phyloP scores from a whole-genome alignment of 2,797 vertebrate genomes.

The Lepus oiostolus region DNA sequence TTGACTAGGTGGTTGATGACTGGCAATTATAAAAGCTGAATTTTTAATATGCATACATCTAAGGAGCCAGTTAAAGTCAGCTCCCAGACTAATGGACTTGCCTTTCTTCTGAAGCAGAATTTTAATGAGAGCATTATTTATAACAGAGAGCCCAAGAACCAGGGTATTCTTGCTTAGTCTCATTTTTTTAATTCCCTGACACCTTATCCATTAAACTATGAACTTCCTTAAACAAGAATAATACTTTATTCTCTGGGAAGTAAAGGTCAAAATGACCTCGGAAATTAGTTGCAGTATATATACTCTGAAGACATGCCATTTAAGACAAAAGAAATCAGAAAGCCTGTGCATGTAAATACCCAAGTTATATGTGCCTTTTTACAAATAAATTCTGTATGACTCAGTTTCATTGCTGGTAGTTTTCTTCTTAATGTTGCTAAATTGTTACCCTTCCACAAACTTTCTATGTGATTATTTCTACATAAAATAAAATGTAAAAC shows the following conservation, averaged over 20 bases:
- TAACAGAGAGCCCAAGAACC: conserved; percentile 86
- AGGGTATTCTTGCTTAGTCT: conserved; percentile 87
- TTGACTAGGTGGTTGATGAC: conserved; percentile 91
- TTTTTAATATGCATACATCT: conserved; percentile 91
- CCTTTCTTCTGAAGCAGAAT: conserved; percentile 90
- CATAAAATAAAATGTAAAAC: neutral
- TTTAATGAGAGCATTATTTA: conserved; percentile 92
- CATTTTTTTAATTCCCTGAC: conserved; percentile 85
- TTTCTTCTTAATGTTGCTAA: neutral
- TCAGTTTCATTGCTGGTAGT: neutral
- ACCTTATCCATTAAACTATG: conserved; percentile 89
- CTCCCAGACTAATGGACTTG: conserved; percentile 91
- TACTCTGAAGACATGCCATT: conserved; percentile 74
- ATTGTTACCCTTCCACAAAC: neutral
- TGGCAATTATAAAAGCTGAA: conserved; percentile 92
- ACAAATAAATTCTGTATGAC: neutral
- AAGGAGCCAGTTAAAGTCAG: conserved; percentile 91
- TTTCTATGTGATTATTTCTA: neutral
- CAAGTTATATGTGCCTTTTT: neutral
- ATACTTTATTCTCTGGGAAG: conserved; percentile 83
- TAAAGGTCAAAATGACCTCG: conserved; percentile 86
- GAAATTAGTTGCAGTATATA: conserved; percentile 83
- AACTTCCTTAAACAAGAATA: conserved; percentile 86
- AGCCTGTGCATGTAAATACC: conserved; percentile 53
- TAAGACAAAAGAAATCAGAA: conserved; percentile 71